Base-by-base conservation (phyloP, 1,140 invertebrate genomes). In the Stegodyphus dumicola region DNA sequence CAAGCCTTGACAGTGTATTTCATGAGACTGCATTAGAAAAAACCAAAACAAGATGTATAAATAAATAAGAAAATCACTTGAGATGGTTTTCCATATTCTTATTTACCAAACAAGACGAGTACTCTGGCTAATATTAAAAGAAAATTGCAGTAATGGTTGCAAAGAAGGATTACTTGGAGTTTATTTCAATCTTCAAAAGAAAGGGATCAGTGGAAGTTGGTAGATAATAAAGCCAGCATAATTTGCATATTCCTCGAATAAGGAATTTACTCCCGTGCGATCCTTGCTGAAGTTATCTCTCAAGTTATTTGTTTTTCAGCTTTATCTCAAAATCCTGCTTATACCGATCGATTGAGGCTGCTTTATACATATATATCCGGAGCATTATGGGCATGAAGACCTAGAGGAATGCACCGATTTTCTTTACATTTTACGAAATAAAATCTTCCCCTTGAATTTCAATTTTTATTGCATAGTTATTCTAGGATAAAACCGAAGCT, bases 231-330 rank as follows among this genome's bases (percentile, higher is more conserved):
- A 77, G 75, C 48, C 10, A 77, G 75, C 75, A 65, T 77, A 33
- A 66, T 77, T 77, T 77, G 75, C 75, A 77, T 77, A 65, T 77
- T 77, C 33, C 65, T 77, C 64, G 64, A 66, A 77, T 77, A 77
- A 77, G 15, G 56, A 60, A 60, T 60, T 60, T 9, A 60, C 56
- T 15, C 56, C 15, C 15, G 56, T 15, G 9, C 15, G 15, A 15
- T 60, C 56, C 15, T 15, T 60, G 56, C 56, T 60, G 9, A 60
- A 60, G 56, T 11, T 60, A 15, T 15, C 15, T 60, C 56, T 60
- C 1, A 33, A 33, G 33, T 33, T 33, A 33, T 33, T 33, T 33
- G 33, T 33, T 33, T 33, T 33, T 33, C 33, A 33, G 33, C 56
- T 15, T 60, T 60, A 60, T 60, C 56, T 60, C 56, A 60, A 60